phyloP scores from a whole-genome alignment of 2,888 invertebrate species.

The Disparrhopalites patrizii region DNA sequence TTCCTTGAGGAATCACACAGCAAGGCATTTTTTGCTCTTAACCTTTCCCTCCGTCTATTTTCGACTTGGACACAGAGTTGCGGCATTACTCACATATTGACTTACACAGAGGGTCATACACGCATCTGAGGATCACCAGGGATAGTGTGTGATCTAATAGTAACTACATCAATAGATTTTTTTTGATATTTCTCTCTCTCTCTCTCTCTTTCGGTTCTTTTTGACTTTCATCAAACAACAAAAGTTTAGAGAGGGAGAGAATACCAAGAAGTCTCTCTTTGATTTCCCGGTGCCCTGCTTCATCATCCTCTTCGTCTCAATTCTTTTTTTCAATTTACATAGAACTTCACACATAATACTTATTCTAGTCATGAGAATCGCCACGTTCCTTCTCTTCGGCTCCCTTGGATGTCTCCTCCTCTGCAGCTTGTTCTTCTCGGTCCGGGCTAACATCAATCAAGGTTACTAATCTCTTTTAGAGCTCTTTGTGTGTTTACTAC shows the following conservation, averaged over 20 bases:
- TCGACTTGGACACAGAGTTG: too few relatives aligned
- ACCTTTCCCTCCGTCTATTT: too few relatives aligned
- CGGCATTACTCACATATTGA: background rate
- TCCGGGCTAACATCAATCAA: slow-evolving; percentile 18
- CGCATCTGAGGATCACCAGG: too few relatives aligned
- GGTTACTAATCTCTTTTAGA: slow-evolving; percentile 19
- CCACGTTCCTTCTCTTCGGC: slow-evolving; percentile 7
- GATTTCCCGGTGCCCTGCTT: background rate
- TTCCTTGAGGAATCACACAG: too few relatives aligned
- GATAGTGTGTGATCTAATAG: too few relatives aligned
- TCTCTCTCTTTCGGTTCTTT: slow-evolving; percentile 12
- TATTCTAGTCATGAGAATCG: slow-evolving; percentile 24
- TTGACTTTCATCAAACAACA: slow-evolving; percentile 5
- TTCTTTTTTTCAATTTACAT: slow-evolving; percentile 13
- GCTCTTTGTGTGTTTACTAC: too few relatives aligned
- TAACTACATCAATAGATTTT: too few relatives aligned
- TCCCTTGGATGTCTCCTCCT: slow-evolving; percentile 22
- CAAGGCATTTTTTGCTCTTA: too few relatives aligned
- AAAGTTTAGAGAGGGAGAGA: too few relatives aligned
- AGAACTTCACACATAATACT: slow-evolving; percentile 16
- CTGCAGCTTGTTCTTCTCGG: slow-evolving; percentile 9
- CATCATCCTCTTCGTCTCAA: background rate
- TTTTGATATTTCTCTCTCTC: slow-evolving; percentile 27
- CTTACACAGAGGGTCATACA: background rate
- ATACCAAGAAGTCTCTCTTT: too few relatives aligned